phyloP scores from a whole-genome alignment of 2,113 vertebrate genomes.

The Loxodonta africana region DNA sequence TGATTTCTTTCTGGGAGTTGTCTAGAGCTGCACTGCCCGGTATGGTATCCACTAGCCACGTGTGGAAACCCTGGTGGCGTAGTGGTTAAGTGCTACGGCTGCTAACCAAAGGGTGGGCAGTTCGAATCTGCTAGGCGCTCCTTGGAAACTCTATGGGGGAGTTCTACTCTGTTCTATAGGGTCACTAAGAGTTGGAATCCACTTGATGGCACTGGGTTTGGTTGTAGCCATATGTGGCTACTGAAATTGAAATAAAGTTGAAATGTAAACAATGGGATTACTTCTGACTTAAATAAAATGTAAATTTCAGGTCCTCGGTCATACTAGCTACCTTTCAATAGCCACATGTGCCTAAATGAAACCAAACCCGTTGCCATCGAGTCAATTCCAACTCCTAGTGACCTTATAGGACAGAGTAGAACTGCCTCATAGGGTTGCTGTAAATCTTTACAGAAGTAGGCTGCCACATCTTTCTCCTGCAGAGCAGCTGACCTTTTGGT shows the following conservation, averaged over 20 bases:
- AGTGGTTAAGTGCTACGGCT: too few species aligned
- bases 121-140: too few species aligned
- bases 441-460: not conserved
- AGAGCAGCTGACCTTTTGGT: not conserved
- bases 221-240: not conserved
- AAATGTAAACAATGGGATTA: conserved; percentile 9
- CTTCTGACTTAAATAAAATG: conserved; percentile 38
- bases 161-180: too few species aligned
- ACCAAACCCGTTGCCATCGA: not conserved
- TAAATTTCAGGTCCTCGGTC: not conserved
- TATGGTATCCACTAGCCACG: not conserved
- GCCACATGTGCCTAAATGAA: not conserved
- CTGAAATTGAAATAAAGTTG: not conserved
- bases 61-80: not conserved
- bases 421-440: not conserved
- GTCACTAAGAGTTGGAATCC: too few species aligned
- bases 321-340: not conserved
- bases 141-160: too few species aligned
- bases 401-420: not conserved
- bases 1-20: not conserved
- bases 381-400: not conserved
- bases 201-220: too few species aligned
- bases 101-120: too few species aligned
- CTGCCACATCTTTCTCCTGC: not conserved
- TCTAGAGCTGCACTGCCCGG: not conserved